Percentiles rank a stretch among this genome's conserved stretches.
phyloP scores from a whole-genome alignment of 2,888 invertebrate species.

The Rhopalosiphum nymphaeae region DNA sequence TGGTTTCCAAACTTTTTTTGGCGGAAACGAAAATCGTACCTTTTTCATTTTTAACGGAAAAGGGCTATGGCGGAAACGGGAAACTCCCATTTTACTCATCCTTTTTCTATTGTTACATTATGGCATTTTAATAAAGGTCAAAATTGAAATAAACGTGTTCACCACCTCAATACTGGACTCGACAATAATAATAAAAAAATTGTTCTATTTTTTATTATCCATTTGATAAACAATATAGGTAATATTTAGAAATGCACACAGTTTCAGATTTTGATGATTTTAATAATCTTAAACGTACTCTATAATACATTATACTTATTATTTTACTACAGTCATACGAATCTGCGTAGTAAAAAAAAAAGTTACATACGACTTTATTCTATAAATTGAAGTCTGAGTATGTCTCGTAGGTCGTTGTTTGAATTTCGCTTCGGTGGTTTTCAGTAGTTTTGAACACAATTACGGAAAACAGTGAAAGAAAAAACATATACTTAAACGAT shows the following conservation, averaged over 20 bases:
- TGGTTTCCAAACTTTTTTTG: too few species aligned
- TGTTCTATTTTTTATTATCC: background rate
- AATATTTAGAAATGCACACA: background rate
- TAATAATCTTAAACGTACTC: background rate
- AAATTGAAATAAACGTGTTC: background rate
- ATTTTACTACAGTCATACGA: background rate
- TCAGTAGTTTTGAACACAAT: background rate
- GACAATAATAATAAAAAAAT: background rate
- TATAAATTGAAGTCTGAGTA: background rate
- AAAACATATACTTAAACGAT: background rate
- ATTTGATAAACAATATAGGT: background rate
- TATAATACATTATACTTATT: background rate
- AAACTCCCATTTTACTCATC: too few species aligned
- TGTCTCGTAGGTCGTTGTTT: background rate
- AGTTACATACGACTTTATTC: background rate
- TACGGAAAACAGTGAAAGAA: background rate
- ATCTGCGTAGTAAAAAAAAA: background rate
- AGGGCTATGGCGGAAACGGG: too few species aligned
- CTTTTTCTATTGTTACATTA: background rate
- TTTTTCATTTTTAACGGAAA: too few species aligned
- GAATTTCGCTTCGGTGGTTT: background rate
- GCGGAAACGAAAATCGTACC: too few species aligned
- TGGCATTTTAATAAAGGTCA: constrained; percentile 61
- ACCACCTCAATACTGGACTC: constrained; percentile 16
- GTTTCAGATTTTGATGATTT: background rate